These are phyloP conservation scores for Pipistrellus pygmaeus DNA, from an alignment of 2,797 vertebrate species.

Conservation along the genomic window DNA sequence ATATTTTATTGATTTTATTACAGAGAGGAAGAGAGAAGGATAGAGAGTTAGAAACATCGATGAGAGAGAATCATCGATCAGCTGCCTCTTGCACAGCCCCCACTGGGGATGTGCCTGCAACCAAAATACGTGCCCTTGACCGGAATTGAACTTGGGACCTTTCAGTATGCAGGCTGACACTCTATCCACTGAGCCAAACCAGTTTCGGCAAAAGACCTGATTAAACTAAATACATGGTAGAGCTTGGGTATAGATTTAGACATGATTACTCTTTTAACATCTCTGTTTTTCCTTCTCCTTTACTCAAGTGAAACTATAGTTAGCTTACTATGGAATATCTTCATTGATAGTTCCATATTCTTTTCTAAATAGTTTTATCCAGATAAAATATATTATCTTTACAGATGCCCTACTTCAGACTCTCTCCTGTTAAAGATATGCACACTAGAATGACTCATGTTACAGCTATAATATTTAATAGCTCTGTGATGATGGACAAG, in stretches of 20 bases:
- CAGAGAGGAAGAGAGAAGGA: too few relatives aligned
- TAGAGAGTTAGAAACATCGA: too few relatives aligned
- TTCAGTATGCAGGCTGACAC: too few relatives aligned
- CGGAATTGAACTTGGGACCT: too few relatives aligned
- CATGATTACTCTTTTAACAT: background rate
- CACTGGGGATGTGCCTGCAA: too few relatives aligned
- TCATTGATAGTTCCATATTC: background rate
- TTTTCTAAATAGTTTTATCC: background rate
- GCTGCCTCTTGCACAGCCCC: too few relatives aligned
- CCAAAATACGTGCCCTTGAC: too few relatives aligned
- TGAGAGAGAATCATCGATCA: too few relatives aligned
- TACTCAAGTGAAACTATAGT: background rate
- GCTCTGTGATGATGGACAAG: background rate
- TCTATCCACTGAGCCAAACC: too few relatives aligned
- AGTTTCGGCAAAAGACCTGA: background rate
- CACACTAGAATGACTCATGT: background rate
- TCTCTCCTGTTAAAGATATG: background rate
- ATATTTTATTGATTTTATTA: too few relatives aligned
- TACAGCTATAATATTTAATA: background rate
- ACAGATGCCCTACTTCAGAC: background rate
- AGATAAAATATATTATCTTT: background rate
- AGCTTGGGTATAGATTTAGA: background rate
- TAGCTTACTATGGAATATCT: background rate
- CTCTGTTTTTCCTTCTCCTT: background rate
- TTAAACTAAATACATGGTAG: background rate